These are phyloP conservation scores for Nomada goodeniana DNA, from an alignment of 2,888 invertebrate species.

Conservation along the genomic window DNA sequence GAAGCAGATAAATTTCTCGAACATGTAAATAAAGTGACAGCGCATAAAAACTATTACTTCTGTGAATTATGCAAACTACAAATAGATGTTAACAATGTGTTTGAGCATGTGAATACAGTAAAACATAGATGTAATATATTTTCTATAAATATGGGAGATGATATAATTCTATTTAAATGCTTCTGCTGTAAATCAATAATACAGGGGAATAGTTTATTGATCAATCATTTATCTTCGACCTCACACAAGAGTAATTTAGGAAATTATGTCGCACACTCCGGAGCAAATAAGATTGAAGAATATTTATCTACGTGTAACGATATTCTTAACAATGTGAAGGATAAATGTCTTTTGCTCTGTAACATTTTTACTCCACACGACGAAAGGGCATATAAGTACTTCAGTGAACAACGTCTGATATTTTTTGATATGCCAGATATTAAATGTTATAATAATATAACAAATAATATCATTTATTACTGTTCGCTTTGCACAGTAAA, in stretches of 20 bases:
- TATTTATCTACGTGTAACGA: not conserved
- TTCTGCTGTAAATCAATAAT: conserved; percentile 36
- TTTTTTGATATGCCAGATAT: not conserved
- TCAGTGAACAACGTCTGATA: not conserved
- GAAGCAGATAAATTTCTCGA: not conserved
- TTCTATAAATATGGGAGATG: not conserved
- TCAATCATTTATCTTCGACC: not conserved
- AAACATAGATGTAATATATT: conserved; percentile 7
- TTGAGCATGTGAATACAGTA: not conserved
- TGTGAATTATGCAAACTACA: conserved; percentile 20
- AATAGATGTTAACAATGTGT: conserved; percentile 9
- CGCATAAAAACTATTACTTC: not conserved
- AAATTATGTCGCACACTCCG: conserved; percentile 1
- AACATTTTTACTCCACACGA: not conserved
- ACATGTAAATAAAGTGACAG: not conserved
- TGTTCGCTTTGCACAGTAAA: conserved; percentile 17
- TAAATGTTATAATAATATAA: not conserved
- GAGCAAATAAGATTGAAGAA: not conserved
- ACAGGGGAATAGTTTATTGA: conserved; percentile 3
- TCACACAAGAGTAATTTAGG: conserved; percentile 24
- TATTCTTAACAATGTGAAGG: not conserved
- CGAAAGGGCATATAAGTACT: not conserved
- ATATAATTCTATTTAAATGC: conserved; percentile 32
- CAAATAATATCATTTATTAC: not conserved
- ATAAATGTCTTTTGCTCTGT: not conserved